These are phyloP conservation scores for Lerista edwardsae DNA, from an alignment of 2,797 vertebrate species.

Conservation along the genomic window DNA sequence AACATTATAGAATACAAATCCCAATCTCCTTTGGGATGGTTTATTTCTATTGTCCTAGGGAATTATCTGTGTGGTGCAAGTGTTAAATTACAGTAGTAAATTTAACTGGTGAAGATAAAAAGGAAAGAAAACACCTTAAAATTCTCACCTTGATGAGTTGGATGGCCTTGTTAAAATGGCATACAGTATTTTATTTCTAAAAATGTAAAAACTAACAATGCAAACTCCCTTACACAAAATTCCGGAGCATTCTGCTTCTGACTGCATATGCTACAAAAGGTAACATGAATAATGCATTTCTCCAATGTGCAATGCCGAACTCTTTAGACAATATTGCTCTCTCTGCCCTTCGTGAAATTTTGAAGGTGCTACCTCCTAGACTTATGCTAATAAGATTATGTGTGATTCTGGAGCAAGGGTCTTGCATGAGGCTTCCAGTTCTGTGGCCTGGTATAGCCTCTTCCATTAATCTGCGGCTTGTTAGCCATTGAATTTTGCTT, in stretches of 20 bases:
- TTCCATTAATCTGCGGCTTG: constrained; percentile 19
- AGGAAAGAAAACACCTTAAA: background rate
- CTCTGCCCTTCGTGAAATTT: background rate
- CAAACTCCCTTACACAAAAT: background rate
- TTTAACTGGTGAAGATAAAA: constrained; percentile 7
- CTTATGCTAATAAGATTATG: constrained; percentile 22
- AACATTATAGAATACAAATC: background rate
- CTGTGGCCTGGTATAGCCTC: constrained; percentile 24
- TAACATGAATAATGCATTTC: constrained; percentile 1
- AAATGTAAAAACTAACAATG: background rate
- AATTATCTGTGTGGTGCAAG: background rate
- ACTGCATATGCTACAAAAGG: background rate
- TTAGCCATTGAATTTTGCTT: constrained; percentile 14
- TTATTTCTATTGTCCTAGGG: background rate
- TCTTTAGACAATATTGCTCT: background rate
- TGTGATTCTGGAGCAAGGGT: constrained; percentile 3
- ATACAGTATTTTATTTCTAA: background rate
- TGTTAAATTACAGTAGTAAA: background rate
- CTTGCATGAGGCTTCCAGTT: constrained; percentile 20
- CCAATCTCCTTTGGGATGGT: background rate
- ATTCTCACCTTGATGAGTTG: background rate
- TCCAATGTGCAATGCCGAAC: background rate
- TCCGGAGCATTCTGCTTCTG: background rate
- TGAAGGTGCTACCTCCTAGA: constrained; percentile 33
- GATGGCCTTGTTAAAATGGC: background rate